phyloP scores from a whole-genome alignment of 2,113 vertebrate genomes.

The Macaca fascicularis region T2T-MFA8v1.1 NC_088379.1:21338501-21339000 shows the following conservation, averaged over 20 bases:
- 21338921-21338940: constrained; percentile 11
- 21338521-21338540: not conserved
- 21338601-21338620: not conserved
- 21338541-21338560: too few species aligned
- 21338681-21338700: not conserved
- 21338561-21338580: not conserved
- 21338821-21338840: constrained; percentile 13
- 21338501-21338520: not conserved
- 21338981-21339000: not conserved
- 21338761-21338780: constrained; percentile 55
- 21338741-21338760: constrained; percentile 19
- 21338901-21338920: not conserved
- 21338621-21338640: not conserved
- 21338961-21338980: not conserved
- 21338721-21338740: constrained; percentile 10
- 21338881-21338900: constrained; percentile 42
- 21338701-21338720: constrained; percentile 32
- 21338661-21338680: not conserved
- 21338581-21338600: not conserved
- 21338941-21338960: not conserved
- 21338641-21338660: not conserved
- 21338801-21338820: constrained; percentile 2
- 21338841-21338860: not conserved
- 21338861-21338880: constrained; percentile 9
- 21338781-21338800: constrained; percentile 44